Conservation (phyloP, 1,140 invertebrate genomes). For the Ruditapes philippinarum region DNA sequence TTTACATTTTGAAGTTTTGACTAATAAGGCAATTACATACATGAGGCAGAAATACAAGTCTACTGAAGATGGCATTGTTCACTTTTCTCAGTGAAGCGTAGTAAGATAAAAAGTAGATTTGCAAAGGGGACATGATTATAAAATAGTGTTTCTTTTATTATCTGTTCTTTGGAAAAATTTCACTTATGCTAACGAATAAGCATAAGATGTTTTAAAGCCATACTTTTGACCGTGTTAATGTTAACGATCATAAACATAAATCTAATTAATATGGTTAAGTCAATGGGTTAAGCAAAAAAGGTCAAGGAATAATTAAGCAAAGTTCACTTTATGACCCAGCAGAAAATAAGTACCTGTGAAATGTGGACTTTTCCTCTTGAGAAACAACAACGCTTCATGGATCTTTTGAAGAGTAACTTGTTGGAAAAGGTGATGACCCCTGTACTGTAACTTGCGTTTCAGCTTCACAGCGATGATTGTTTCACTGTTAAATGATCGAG, state of each 20-base stretch:
- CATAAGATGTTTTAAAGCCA: no score
- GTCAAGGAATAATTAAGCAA: constrained; percentile 6
- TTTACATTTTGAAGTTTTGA: neutral
- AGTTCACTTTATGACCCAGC: neutral
- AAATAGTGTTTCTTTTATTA: no score
- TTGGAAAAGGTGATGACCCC: constrained; percentile 15
- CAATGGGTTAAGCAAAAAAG: neutral
- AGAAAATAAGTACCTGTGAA: constrained; percentile 2
- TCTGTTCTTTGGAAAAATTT: no score
- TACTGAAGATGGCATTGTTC: no score
- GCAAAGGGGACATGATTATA: no score
- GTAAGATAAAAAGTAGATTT: no score
- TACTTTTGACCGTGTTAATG: no score
- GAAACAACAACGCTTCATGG: neutral
- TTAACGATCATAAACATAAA: no score
- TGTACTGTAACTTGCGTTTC: constrained; percentile 6
- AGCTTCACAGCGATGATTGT: constrained; percentile 4
- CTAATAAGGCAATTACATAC: no score
- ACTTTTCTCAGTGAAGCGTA: no score
- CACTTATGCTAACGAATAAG: no score
- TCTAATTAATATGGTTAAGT: constrained; percentile 1
- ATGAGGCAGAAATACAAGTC: no score
- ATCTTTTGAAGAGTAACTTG: neutral
- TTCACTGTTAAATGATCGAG: neutral
- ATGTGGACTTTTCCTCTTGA: constrained; percentile 14